These are phyloP conservation scores for Aspidoscelis tigris DNA, from an alignment of 2,113 vertebrate species.

Conservation along the genomic window DNA sequence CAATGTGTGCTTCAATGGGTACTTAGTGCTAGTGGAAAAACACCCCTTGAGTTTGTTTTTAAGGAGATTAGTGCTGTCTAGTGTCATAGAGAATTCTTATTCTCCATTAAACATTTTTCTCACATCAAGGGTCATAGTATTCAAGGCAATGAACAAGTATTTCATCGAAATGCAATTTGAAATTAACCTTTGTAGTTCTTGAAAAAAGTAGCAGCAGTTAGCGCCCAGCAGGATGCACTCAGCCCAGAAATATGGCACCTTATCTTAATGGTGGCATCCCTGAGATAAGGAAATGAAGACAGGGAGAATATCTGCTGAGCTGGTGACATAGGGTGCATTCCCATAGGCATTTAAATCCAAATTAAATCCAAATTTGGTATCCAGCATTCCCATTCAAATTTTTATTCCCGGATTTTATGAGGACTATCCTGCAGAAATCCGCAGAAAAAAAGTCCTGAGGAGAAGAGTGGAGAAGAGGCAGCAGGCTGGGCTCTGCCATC, in stretches of 20 bases:
- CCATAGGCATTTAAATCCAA: no score
- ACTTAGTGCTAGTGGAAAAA: conserved; percentile 18
- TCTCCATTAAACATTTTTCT: conserved; percentile 46
- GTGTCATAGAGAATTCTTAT: conserved; percentile 55
- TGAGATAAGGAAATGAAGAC: no score
- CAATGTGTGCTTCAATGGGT: conserved; percentile 28
- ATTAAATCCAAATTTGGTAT: no score
- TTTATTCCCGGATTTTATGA: no score
- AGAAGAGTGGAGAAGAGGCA: no score
- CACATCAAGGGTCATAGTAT: conserved; percentile 52
- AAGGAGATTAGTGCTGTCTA: conserved; percentile 61
- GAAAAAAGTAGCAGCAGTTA: not conserved
- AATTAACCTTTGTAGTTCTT: not conserved
- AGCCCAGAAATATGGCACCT: not conserved
- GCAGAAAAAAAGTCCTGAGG: no score
- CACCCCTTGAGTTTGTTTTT: conserved; percentile 22
- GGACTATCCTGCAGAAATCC: no score
- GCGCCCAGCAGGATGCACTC: not conserved
- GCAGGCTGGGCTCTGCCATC: no score
- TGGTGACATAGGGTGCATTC: no score
- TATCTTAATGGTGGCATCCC: not conserved
- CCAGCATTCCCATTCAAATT: no score
- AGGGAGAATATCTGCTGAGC: no score
- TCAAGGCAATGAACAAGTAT: not conserved
- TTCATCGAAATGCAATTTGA: not conserved